A percentile compares a stretch with the other conserved stretches of the same genome.
Evolutionary conservation across 2,113 vertebrate species (phyloP).

Genomic region (Mellivora capensis): DNA sequence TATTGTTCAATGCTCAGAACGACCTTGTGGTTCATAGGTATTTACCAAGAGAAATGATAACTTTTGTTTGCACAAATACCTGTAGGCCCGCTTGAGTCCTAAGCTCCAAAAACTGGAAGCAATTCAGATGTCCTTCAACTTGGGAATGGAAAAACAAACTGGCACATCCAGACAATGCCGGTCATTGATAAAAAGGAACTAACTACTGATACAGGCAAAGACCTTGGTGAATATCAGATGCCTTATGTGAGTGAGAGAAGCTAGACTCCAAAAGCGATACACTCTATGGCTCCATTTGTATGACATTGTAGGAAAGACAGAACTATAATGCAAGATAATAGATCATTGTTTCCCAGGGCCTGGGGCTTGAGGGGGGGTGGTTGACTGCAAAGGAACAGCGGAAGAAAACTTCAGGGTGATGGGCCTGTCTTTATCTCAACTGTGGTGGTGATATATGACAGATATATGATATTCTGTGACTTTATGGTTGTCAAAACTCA

Average conservation of each 20-base stretch:
- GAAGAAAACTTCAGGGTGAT: not conserved
- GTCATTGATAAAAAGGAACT: not conserved
- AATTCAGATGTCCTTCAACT: not conserved
- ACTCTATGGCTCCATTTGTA: not conserved
- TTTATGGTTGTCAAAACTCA: not conserved
- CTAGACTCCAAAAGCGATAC: not conserved
- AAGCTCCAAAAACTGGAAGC: not conserved
- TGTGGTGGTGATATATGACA: no score
- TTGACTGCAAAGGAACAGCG: not conserved
- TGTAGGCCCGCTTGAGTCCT: not conserved
- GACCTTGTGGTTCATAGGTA: not conserved
- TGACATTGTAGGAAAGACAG: not conserved
- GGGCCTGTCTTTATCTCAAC: not conserved
- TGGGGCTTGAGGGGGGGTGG: no score
- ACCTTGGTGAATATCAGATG: not conserved
- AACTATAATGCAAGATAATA: not conserved
- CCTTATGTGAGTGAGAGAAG: not conserved
- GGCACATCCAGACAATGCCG: not conserved
- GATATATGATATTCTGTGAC: no score
- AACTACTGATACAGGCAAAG: not conserved
- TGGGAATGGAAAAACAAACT: not conserved
- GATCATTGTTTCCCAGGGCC: not conserved
- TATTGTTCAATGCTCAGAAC: not conserved
- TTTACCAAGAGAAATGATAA: not conserved
- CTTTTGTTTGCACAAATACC: not conserved